Base-by-base conservation (phyloP, 2,797 vertebrate species). In the Pangasius mekongensis region DNA sequence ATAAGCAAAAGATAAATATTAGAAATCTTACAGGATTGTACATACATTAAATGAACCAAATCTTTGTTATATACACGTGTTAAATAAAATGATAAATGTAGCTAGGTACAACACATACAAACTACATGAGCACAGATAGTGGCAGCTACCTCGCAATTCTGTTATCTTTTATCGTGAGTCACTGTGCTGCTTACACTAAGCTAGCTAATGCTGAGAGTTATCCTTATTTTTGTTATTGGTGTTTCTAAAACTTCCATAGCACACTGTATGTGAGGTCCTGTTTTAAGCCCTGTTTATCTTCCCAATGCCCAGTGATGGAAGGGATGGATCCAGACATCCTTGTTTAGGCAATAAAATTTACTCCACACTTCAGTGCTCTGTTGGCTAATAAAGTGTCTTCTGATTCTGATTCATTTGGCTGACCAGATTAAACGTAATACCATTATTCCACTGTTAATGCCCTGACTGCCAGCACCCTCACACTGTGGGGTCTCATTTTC, bases 381-480 rank as follows among this genome's bases (percentile, higher is more conserved):
- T 84, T 54, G 47, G 62, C n/a, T 84, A 54, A 84, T 84, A 33
- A 69, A 54, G n/a, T 56, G 64, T 18, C 27, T 62, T 83, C 78
- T 6, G 56, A 60, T 60, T 43, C 80, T 64, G 58, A 83, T 62
- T 64, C 58, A 83, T 83, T 83, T 64, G 36, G 22, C 58, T 39
- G 5, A n/a, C 56, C 80, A 62, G 80, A 60, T 22, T 27, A 82
- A 62, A 47, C 10, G 14, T 64, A 64, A 64, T 64, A 64, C 58
- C 58, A 20, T 64, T 83, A 64, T 83, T 83, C 58, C 80, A 47
- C 80, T 47, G 24, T 39, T 83, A 83, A 64, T 83, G 58, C 81
- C 18, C 58, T 47, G 39, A 83, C 14, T 43, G 81, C 81, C 24
- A 47, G 20, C 22, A n/a, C 81, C 30, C 33, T 64, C 81, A 27